Base-by-base conservation (phyloP, 2,888 invertebrate genomes). In the Ochropacha duplaris region DNA sequence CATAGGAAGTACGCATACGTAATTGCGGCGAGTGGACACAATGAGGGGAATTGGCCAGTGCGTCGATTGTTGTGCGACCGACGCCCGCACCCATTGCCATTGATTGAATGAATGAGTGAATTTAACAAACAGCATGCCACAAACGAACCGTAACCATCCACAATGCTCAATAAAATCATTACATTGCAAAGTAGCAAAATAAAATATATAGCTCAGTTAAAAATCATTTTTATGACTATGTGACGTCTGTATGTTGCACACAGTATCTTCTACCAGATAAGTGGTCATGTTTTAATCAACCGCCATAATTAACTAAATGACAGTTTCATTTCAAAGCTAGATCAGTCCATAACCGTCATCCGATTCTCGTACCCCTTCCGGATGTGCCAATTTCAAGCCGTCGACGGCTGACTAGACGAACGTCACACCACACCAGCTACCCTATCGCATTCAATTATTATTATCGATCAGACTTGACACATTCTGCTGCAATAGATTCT, bases 41-140 rank as follows among this genome's bases (percentile, higher is more conserved):
- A 92, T 88, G 88, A 87, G 88, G 91, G 90, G 91, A 91, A 91
- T 90, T 88, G 90, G 88, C 86, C 86, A 88, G 85, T 86, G 80
- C 83, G 81, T 72, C 87, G 86, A 92, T 91, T 90, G 90, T 92
- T 90, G 89, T 91, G 91, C 90, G 90, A 90, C 86, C 87, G 81
- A 86, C 87, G 89, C 88, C 89, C 90, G 89, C 90, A 83, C 90
- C 90, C 89, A 90, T 83, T 68, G 82, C 85, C 87, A 86, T 84
- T 92, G 88, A 92, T 91, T 90, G 89, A 87, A 85, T 88, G 87
- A 86, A 84, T 84, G 84, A 84, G 79, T 81, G 79, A 87, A 87
- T 87, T 86, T 81, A 89, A 90, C 89, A 86, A 87, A 86, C 83
- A 85, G 81, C 75, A 71, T 69, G 71, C 66, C 74, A 72, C 82